Evolutionary conservation across 2,113 vertebrate species (phyloP), one percentile per base, ranked within the genome.

Genomic region (Ibidorhyncha struthersii): DNA sequence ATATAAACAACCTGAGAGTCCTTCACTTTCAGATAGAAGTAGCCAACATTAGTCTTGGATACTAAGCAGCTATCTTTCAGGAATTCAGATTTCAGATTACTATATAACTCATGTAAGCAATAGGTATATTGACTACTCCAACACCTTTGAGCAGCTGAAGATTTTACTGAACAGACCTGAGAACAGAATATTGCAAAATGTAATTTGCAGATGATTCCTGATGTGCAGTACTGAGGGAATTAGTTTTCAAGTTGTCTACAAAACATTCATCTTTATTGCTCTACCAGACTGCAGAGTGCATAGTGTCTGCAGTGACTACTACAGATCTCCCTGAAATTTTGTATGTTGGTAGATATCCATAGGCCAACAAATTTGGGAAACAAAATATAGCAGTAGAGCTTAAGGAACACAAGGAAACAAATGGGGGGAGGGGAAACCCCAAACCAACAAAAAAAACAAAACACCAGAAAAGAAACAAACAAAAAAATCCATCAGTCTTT

Each of bases 401-500:
- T 34, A 72, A 56, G 14, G 11, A 62, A 29, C 8, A 36, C 8
- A 58, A 53, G 27, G 41, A 56, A 67, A 58, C 4, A 41, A 78
- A 43, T 56, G 6, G 4, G 5, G 30, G 8, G 4, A 8, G 36
- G 8, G 8, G 13, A 40, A 43, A 15, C 1, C 3, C 6, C 9
- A 58, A 55, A n/a, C 4, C 9, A 65, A 12, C 14, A 26, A 67
- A 61, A 15, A 29, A 45, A 12, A 4, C 7, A 21, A 47, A n/a
- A 12, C 27, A 77, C 7, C 6, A 34, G 36, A 25, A 53, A 32
- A 14, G 2, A 1, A 45, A 32, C 66, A 49, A 40, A 21, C 3
- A 1, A 45, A 36, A 73, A 49, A 45, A 21, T 30, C 23, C 30
- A 62, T 15, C 32, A n/a, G 49, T 6, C 3, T 49, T 81, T 76